phyloP scores from a whole-genome alignment of 2,113 vertebrate genomes.

The Indicator maculatus region DNA sequence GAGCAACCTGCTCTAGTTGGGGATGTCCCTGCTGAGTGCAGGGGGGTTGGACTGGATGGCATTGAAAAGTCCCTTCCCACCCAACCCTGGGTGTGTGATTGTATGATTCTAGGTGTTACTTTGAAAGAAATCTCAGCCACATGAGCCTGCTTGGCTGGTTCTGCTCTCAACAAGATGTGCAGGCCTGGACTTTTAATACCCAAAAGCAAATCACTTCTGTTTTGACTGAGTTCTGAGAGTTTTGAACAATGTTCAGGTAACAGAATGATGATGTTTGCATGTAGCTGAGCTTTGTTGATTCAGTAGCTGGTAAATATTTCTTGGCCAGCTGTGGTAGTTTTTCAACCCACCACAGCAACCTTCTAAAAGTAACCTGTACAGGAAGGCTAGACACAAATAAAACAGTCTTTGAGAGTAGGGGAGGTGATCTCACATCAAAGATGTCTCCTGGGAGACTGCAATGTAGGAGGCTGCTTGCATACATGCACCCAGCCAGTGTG shows the following conservation, averaged over 20 bases:
- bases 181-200: neutral
- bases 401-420: neutral
- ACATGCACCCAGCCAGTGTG: neutral
- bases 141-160: neutral
- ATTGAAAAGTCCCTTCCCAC: no score
- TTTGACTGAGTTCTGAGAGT: neutral
- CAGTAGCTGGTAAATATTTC: neutral
- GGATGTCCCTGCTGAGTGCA: no score
- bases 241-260: neutral
- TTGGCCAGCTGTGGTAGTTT: neutral
- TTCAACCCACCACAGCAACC: neutral
- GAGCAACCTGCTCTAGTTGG: no score
- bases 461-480: rapidly evolving
- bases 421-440: neutral
- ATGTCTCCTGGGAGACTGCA: neutral
- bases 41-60: no score
- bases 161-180: neutral
- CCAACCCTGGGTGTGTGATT: neutral
- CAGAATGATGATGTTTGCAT: neutral
- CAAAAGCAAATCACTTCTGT: neutral
- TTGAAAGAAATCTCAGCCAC: neutral
- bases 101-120: neutral
- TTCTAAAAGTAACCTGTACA: neutral
- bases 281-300: neutral
- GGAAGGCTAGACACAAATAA: neutral